Evolutionary conservation across 1,140 invertebrate species (phyloP).

Genomic region (Drosophila carrolli): DNA sequence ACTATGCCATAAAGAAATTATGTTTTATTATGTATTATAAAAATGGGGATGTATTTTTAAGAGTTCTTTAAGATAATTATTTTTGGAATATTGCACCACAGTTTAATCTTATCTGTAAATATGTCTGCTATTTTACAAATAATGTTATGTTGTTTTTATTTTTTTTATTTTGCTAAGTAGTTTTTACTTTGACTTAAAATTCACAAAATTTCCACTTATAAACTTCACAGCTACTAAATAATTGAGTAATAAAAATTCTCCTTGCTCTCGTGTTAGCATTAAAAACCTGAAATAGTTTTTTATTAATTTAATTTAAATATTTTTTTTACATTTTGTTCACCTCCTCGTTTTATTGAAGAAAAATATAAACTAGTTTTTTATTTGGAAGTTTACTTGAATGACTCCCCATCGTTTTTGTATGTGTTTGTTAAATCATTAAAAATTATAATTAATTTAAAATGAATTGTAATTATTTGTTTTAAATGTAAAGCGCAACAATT

Average conservation of each 20-base stretch:
- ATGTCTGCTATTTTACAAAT: too few relatives aligned
- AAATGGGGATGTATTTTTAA: not conserved
- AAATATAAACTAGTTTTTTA: conserved; percentile 2
- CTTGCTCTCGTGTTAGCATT: not conserved
- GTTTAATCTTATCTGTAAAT: too few relatives aligned
- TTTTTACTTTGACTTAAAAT: too few relatives aligned
- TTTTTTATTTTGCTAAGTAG: too few relatives aligned
- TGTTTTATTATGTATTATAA: not conserved
- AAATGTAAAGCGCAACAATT: too few relatives aligned
- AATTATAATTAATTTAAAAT: too few relatives aligned
- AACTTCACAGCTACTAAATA: too few relatives aligned
- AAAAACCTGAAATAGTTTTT: conserved; percentile 5
- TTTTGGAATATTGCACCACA: not conserved
- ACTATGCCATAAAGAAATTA: not conserved
- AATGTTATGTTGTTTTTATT: too few relatives aligned
- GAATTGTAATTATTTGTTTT: too few relatives aligned
- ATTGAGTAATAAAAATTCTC: not conserved
- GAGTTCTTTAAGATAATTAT: not conserved
- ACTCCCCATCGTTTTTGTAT: not conserved
- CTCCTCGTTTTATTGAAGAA: not conserved
- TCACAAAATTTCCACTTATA: too few relatives aligned
- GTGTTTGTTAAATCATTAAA: too few relatives aligned
- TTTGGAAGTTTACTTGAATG: not conserved
- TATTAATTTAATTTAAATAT: not conserved
- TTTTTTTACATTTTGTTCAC: not conserved